Conservation (phyloP, 1,140 invertebrate genomes). For the Sycophila sp. region DNA sequence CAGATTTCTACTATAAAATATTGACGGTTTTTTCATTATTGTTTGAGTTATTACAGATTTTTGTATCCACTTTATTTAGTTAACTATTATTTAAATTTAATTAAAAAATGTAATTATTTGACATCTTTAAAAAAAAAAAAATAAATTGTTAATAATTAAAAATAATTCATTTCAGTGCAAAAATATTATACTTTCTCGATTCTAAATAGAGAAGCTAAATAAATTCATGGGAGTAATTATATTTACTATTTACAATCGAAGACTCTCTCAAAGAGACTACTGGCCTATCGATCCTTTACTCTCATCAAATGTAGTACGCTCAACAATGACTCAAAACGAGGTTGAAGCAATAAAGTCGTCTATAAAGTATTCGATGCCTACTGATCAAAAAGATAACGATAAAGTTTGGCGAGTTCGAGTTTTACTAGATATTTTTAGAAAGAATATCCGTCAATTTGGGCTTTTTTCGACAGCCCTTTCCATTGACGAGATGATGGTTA, state of each 20-base stretch:
- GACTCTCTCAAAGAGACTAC: constrained; percentile 22
- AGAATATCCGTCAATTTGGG: constrained; percentile 34
- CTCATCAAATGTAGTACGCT: constrained; percentile 2
- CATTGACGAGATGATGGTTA: constrained; percentile 39
- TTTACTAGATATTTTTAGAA: constrained; percentile 27
- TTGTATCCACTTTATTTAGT: too few relatives aligned
- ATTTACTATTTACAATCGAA: constrained; percentile 30
- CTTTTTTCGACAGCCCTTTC: constrained; percentile 23
- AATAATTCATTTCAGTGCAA: too few relatives aligned
- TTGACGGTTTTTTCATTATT: too few relatives aligned
- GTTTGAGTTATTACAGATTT: too few relatives aligned
- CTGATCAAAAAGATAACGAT: constrained; percentile 25
- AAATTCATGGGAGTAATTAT: constrained; percentile 31
- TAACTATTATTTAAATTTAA: too few relatives aligned
- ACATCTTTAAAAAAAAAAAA: too few relatives aligned
- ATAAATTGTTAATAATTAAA: too few relatives aligned
- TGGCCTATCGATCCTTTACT: constrained; percentile 26
- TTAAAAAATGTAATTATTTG: too few relatives aligned
- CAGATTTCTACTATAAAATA: too few relatives aligned
- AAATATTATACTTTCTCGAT: too few relatives aligned
- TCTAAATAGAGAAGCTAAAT: too few relatives aligned
- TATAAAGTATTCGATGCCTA: constrained; percentile 34
- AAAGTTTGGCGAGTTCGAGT: constrained; percentile 26
- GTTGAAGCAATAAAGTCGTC: background rate
- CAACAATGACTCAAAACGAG: background rate